Conservation (phyloP, 2,113 vertebrate genomes). For the Orientallactaga bullata region DNA sequence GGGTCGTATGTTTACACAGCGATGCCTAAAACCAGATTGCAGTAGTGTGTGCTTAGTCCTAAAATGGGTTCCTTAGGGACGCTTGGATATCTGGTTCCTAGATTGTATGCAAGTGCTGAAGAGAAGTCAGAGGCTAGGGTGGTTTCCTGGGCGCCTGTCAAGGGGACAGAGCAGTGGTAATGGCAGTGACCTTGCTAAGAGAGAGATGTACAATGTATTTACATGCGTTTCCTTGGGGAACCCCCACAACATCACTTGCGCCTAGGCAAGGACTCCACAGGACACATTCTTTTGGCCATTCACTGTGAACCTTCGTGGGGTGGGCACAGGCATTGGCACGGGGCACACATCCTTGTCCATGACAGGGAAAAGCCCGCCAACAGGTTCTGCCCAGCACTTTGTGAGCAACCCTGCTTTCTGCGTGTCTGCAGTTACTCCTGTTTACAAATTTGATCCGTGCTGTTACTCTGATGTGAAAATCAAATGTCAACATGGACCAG, state of each 20-base stretch:
- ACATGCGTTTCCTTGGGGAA: neutral
- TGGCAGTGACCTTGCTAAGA: neutral
- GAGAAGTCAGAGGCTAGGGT: neutral
- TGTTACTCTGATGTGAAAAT: slow-evolving; percentile 28
- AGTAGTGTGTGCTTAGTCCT: slow-evolving; percentile 48
- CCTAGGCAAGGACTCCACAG: too few species aligned
- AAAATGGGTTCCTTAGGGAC: slow-evolving; percentile 51
- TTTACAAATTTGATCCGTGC: neutral
- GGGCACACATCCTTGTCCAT: neutral
- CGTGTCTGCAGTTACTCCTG: neutral
- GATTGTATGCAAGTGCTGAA: neutral
- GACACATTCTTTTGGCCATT: neutral
- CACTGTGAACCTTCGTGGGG: neutral
- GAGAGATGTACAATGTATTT: neutral
- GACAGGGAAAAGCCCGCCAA: neutral
- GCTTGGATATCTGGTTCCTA: neutral
- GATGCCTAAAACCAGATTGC: slow-evolving; percentile 69
- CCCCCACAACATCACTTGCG: neutral
- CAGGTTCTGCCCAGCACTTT: fast-evolving
- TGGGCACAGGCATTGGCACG: neutral
- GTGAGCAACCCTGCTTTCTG: neutral
- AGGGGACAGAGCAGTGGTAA: neutral
- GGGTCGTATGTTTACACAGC: slow-evolving; percentile 74
- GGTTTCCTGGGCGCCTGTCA: neutral
- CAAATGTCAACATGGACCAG: neutral